Base-by-base conservation (phyloP, 2,797 vertebrate genomes). In the Limosa lapponica region DNA sequence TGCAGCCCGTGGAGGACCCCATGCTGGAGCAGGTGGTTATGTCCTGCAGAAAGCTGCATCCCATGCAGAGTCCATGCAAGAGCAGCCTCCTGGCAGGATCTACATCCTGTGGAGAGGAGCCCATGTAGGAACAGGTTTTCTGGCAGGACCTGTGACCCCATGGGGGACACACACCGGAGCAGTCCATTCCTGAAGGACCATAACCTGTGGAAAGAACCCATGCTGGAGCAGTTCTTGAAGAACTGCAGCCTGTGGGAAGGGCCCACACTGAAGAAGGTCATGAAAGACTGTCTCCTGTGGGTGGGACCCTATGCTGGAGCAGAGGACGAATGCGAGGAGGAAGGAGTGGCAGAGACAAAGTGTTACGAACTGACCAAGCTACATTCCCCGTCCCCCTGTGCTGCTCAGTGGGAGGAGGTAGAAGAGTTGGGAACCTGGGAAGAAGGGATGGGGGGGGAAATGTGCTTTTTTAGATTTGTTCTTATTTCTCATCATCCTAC, bases 391-490 rank as follows among this genome's bases (percentile, higher is more conserved):
- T n/a, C 14, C 6, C 4, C 3, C 10, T 52, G 8, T 44, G 37
- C 6, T 0, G 3, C 8, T 49, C 34, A 48, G 6, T 6, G 6
- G 10, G 12, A 89, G 37, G 24, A 81, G 9, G 18, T 32, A 48
- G 36, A 49, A 28, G 16, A 37, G 11, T 10, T 7, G 1, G 13
- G 16, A 32, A 19, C 10, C 12, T 58, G 23, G 5, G 19, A 87
- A 62, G 10, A 91, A 84, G 5, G 27, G 15, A 65, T 14, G 10
- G 7, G 2, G 8, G 4, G 7, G 3, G 1, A 0, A 6, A 17
- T 49, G 9, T 1, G 39, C 8, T 10, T 12, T 13, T 78, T 82
- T 30, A 37, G 8, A 46, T 82, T 71, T 90, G 2, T 36, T 85
- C 48, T 22, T 41, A 19, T 28, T 51, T 54, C 17, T 81, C 7